Evolutionary conservation across 2,888 invertebrate species (phyloP).

Genomic region (Drosophila greeni): DNA sequence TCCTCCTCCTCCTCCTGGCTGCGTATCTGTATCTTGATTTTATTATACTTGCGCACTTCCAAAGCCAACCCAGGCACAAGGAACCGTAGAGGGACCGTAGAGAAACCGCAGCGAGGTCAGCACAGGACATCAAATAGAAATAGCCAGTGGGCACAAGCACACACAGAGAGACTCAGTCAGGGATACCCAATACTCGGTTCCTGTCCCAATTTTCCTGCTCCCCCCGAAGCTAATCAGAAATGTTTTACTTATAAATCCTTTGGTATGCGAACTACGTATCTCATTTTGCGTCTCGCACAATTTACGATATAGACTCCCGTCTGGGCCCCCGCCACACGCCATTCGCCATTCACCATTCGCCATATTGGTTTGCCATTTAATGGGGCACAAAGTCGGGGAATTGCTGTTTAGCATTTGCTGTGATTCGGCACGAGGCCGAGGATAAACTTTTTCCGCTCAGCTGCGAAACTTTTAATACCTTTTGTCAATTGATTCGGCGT

Average conservation of each 20-base stretch:
- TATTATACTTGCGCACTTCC: slow-evolving; percentile 71
- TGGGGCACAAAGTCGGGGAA: slow-evolving; percentile 54
- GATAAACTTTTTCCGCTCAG: slow-evolving; percentile 54
- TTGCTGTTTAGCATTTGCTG: slow-evolving; percentile 54
- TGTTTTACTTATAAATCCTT: slow-evolving; percentile 72
- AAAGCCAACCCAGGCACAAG: slow-evolving; percentile 25
- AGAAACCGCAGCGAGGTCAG: slow-evolving; percentile 68
- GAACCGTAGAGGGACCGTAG: slow-evolving; percentile 16
- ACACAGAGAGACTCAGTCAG: slow-evolving; percentile 5
- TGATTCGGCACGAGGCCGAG: slow-evolving; percentile 50
- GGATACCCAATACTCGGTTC: slow-evolving; percentile 1
- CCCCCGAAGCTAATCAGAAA: slow-evolving; percentile 64
- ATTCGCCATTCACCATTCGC: slow-evolving; percentile 19
- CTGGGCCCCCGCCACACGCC: slow-evolving; percentile 14
- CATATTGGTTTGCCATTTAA: slow-evolving; percentile 62
- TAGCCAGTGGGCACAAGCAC: slow-evolving; percentile 38
- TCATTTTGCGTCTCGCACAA: slow-evolving; percentile 73
- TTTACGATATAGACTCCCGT: slow-evolving; percentile 69
- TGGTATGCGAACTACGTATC: slow-evolving; percentile 71
- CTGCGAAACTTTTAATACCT: slow-evolving; percentile 69
- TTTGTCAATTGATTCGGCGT: slow-evolving; percentile 68
- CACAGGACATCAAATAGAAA: slow-evolving; percentile 70
- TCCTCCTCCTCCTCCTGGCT: neutral
- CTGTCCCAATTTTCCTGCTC: neutral
- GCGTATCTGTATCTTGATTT: slow-evolving; percentile 65